Percentiles rank a stretch among this genome's conserved stretches.
These are phyloP conservation scores for Chymomyza costata DNA, from an alignment of 1,140 invertebrate genomes.

Conservation along the genomic window DNA sequence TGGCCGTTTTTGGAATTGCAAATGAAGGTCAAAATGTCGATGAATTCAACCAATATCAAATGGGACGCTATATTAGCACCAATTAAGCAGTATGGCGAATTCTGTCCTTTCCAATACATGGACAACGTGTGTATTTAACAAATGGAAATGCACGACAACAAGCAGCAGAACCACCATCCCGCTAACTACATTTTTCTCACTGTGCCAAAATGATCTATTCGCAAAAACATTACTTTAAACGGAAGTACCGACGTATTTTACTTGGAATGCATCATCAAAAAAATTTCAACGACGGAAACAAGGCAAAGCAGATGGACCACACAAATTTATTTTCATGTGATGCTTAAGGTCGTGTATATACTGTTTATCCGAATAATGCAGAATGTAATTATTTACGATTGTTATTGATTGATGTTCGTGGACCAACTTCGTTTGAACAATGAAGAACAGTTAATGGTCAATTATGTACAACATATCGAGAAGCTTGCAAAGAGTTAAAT, in stretches of 20 bases:
- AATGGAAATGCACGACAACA: constrained; percentile 60
- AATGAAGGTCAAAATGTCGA: constrained; percentile 55
- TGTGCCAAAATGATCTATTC: too few relatives aligned
- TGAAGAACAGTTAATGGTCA: too few relatives aligned
- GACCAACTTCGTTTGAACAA: too few relatives aligned
- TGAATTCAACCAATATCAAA: constrained; percentile 72
- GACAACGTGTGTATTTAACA: constrained; percentile 50
- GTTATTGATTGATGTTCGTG: too few relatives aligned
- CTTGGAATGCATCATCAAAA: constrained; percentile 71
- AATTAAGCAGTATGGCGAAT: too few relatives aligned
- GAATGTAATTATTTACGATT: constrained; percentile 40
- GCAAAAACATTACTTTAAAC: too few relatives aligned
- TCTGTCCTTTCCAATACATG: constrained; percentile 67
- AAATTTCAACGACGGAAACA: constrained; percentile 65
- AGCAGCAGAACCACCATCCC: constrained; percentile 35
- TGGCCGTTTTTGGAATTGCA: constrained; percentile 33
- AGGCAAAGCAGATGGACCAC: too few relatives aligned
- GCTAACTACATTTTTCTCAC: constrained; percentile 75
- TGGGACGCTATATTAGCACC: constrained; percentile 51
- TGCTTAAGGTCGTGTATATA: constrained; percentile 39
- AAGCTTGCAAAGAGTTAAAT: too few relatives aligned
- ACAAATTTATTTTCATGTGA: too few relatives aligned
- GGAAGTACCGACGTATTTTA: constrained; percentile 69
- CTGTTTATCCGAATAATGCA: constrained; percentile 38
- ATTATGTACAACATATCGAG: too few relatives aligned